A percentile compares a stretch with the other conserved stretches of the same genome.
phyloP scores from a whole-genome alignment of 1,140 invertebrate species.

The Piezodorus guildinii region DNA sequence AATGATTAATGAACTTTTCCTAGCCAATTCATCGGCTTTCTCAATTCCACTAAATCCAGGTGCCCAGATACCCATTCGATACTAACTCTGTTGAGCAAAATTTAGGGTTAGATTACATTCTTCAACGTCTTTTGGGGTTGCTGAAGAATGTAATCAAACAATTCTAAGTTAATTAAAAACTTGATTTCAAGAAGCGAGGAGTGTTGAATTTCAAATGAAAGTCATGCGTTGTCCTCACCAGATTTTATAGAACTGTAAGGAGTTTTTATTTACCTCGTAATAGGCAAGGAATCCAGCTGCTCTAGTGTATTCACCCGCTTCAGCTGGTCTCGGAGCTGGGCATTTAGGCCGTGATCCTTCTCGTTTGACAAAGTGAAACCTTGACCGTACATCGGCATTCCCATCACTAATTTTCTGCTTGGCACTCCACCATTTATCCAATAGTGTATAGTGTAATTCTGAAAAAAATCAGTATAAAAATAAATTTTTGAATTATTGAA shows the following conservation, averaged over 20 bases:
- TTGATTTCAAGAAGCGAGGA: too few relatives aligned
- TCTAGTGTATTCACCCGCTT: slow-evolving; percentile 66
- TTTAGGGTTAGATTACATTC: too few relatives aligned
- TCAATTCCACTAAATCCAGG: too few relatives aligned
- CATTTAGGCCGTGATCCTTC: slow-evolving; percentile 53
- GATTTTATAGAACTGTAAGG: slow-evolving; percentile 22
- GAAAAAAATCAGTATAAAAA: slow-evolving; percentile 29
- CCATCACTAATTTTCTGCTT: slow-evolving; percentile 68
- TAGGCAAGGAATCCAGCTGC: slow-evolving; percentile 79
- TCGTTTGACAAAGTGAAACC: slow-evolving; percentile 55
- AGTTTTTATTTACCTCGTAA: slow-evolving; percentile 54
- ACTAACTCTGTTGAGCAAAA: too few relatives aligned
- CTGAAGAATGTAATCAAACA: too few relatives aligned
- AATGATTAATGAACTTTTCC: too few relatives aligned
- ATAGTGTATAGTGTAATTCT: slow-evolving; percentile 78
- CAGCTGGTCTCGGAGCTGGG: slow-evolving; percentile 60
- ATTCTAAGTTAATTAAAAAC: too few relatives aligned
- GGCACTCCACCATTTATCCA: slow-evolving; percentile 76
- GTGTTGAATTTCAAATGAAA: too few relatives aligned
- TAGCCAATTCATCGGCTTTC: too few relatives aligned
- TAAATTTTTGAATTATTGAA: background rate
- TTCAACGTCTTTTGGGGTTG: too few relatives aligned
- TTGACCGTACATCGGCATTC: slow-evolving; percentile 83
- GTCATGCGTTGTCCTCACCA: too few relatives aligned
- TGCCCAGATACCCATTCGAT: too few relatives aligned